Evolutionary conservation across 2,888 invertebrate genomes (phyloP).

Genomic region (Chaitophorus viminalis): DNA sequence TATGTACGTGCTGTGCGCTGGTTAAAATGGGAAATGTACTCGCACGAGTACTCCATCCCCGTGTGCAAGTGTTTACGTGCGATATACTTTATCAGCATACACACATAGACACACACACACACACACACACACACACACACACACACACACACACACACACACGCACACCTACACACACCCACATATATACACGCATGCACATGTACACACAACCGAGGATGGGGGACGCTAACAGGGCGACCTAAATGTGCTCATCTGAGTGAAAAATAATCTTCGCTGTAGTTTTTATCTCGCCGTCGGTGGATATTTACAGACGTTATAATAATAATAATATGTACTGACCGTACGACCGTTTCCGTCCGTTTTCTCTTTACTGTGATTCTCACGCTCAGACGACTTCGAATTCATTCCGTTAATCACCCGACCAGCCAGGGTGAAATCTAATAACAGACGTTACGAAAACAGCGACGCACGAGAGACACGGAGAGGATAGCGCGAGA

Average conservation of each 20-base stretch:
- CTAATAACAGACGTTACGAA: slow-evolving; percentile 41
- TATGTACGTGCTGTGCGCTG: too few relatives aligned
- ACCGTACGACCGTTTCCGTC: slow-evolving; percentile 47
- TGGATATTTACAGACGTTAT: slow-evolving; percentile 15
- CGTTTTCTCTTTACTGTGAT: slow-evolving; percentile 45
- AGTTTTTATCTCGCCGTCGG: slow-evolving; percentile 4
- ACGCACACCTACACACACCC: too few relatives aligned
- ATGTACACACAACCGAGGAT: background rate
- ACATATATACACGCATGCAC: too few relatives aligned
- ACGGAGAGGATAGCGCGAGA: background rate
- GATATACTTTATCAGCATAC: too few relatives aligned
- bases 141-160: too few relatives aligned
- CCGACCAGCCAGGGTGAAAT: background rate
- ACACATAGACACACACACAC: too few relatives aligned
- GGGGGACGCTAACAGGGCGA: background rate
- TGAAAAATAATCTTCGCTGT: background rate
- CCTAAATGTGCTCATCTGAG: background rate
- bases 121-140: too few relatives aligned
- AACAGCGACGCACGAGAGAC: background rate
- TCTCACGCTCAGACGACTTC: slow-evolving; percentile 50
- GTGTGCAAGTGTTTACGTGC: too few relatives aligned
- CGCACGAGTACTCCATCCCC: too few relatives aligned
- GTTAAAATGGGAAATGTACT: too few relatives aligned
- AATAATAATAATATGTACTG: slow-evolving; percentile 16
- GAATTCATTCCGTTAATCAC: slow-evolving; percentile 52